Percentiles rank a stretch among this genome's conserved stretches.
phyloP scores from a whole-genome alignment of 2,113 vertebrate species.

The Australoheros scitulus region DNA sequence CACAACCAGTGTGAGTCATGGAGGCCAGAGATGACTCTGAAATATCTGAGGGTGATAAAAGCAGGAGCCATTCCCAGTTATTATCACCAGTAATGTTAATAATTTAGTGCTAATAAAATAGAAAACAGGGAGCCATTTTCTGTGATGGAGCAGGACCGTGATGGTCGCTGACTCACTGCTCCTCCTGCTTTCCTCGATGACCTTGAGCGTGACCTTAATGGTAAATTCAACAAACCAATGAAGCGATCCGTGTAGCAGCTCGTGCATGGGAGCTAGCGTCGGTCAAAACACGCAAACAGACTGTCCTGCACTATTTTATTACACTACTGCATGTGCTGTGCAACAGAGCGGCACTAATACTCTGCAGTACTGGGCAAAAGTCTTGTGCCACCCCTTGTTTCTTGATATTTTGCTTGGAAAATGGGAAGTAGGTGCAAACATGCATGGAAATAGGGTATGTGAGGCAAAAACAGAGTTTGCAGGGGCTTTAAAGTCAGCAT shows the following conservation, averaged over 20 bases:
- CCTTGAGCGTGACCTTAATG: background rate
- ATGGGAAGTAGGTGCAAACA: fast-evolving
- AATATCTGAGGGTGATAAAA: slow-evolving; percentile 13
- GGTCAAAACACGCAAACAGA: background rate
- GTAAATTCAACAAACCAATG: background rate
- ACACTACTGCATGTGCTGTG: fast-evolving
- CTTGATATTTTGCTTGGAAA: background rate
- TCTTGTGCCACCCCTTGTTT: background rate
- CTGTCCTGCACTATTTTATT: background rate
- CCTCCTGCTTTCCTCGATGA: background rate
- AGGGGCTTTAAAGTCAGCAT: too few relatives aligned
- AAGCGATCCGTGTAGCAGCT: background rate
- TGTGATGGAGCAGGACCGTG: background rate
- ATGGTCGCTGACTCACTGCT: background rate
- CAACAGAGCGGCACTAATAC: background rate
- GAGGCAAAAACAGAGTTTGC: too few relatives aligned
- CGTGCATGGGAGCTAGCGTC: background rate
- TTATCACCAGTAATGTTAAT: slow-evolving; percentile 11
- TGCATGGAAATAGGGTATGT: fast-evolving
- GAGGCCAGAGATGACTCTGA: slow-evolving; percentile 22
- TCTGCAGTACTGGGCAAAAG: background rate
- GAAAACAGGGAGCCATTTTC: background rate
- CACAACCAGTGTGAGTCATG: slow-evolving; percentile 41
- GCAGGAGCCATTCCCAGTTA: background rate
- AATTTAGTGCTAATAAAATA: background rate